Evolutionary conservation across 2,113 vertebrate species (phyloP).

Genomic region (Phyllostomus discolor): DNA sequence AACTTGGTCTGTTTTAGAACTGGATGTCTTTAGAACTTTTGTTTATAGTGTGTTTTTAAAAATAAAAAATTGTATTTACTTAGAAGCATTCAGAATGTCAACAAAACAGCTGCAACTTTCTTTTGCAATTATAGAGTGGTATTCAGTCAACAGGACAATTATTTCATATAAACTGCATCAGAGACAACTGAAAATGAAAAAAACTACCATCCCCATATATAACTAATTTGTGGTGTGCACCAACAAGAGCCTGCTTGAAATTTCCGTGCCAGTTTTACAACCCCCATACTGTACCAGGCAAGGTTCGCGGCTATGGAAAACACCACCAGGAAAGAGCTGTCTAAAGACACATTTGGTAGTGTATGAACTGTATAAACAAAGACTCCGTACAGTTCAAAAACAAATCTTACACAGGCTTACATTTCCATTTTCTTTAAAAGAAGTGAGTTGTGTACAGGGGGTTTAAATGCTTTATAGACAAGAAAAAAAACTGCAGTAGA

Average conservation of each 20-base stretch:
- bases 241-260: conserved; percentile 88
- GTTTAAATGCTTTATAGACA: conserved; percentile 95
- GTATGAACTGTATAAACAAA: no score
- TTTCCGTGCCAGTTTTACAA: conserved; percentile 88
- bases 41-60: background rate
- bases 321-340: conserved; percentile 91
- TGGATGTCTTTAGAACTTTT: background rate
- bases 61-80: conserved; percentile 51
- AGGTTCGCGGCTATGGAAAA: conserved; percentile 90
- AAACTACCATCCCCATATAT: conserved; percentile 86
- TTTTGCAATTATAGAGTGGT: conserved; percentile 80
- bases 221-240: conserved; percentile 92
- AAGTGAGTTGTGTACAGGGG: conserved; percentile 92
- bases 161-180: background rate
- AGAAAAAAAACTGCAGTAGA: conserved; percentile 75
- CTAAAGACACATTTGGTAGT: conserved; percentile 80
- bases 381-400: conserved; percentile 79
- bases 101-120: conserved; percentile 93
- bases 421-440: conserved; percentile 87
- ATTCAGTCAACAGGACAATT: background rate
- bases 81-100: conserved; percentile 96
- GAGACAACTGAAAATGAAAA: conserved; percentile 73
- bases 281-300: conserved; percentile 90
- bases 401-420: conserved; percentile 94
- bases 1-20: conserved; percentile 28